Evolutionary conservation across 2,797 vertebrate species (phyloP), one percentile per base, ranked within the genome.

Genomic region (Muscicapa comitata): DNA sequence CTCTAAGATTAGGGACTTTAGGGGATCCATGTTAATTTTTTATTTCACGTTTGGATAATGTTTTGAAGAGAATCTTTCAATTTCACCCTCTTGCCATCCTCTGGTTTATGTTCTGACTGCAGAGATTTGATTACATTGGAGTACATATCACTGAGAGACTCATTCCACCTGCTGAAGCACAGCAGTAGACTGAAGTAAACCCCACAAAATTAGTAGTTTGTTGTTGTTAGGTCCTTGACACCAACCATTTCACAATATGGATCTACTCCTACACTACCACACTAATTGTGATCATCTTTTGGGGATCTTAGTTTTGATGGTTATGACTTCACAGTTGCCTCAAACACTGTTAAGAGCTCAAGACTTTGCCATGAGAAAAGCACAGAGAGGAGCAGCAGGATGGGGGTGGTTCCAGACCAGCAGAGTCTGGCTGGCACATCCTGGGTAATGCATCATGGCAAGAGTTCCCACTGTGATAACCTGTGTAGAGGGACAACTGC

Each of bases 341-440:
- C 26, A 50, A 58, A 21, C 20, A 35, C 26, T 26, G 26, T 43
- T 15, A 58, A 58, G 31, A 50, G 14, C 26, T 18, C 5, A 23
- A 25, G n/a, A 43, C 8, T 35, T 57, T 42, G 13, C 43, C 51
- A 50, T 35, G 61, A 55, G 25, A 20, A 14, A 42, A 83, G 31
- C 43, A 73, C 21, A 29, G 31, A 43, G 38, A 25, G 16, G 3
- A 66, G 26, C 18, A 74, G 31, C 17, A 58, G 43, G 26, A 15
- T 23, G 14, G 15, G 0, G 2, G 9, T 43, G 37, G 3, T 55
- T 58, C 43, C 3, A 2, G 21, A 20, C 17, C 68, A 31, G 20
- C 13, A 4, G 15, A 35, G 42, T 29, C 11, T 20, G 59, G 35
- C 21, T 42, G 23, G 21, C 35, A 50, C 7, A 18, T 50, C 25